Conservation (phyloP, 2,113 vertebrate species). For the Actinemys pallida region DNA sequence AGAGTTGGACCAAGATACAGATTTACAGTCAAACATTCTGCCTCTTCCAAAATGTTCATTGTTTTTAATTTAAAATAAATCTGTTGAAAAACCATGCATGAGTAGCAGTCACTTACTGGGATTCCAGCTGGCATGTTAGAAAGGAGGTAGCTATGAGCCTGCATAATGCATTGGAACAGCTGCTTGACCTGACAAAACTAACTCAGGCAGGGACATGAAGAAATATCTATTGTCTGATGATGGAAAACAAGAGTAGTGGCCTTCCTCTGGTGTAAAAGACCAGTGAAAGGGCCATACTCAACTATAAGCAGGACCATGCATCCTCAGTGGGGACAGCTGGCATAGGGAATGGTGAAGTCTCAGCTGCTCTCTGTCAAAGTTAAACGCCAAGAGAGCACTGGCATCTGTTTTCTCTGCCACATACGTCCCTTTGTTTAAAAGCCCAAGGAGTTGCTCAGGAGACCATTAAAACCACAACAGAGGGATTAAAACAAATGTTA, state of each 20-base stretch:
- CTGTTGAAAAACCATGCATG: not conserved
- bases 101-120: not conserved
- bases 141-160: not conserved
- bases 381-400: not conserved
- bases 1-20: not conserved
- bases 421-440: not conserved
- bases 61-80: slow-evolving; percentile 56
- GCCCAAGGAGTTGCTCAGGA: not conserved
- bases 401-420: not conserved
- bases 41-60: not conserved
- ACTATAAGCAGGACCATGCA: not conserved
- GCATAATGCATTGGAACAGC: not conserved
- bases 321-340: not conserved
- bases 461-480: not conserved
- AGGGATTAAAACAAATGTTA: not conserved
- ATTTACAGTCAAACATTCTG: not conserved
- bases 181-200: rapidly evolving
- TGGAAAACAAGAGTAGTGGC: not conserved
- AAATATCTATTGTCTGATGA: not conserved
- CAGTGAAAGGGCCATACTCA: not conserved
- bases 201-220: rapidly evolving
- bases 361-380: not conserved
- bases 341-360: not conserved
- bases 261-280: rapidly evolving
- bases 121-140: not conserved